Percentiles rank a stretch among this genome's conserved stretches.
These are phyloP conservation scores for Rhimphoctona megacephalus DNA, from an alignment of 2,888 invertebrate genomes.

Conservation along the genomic window DNA sequence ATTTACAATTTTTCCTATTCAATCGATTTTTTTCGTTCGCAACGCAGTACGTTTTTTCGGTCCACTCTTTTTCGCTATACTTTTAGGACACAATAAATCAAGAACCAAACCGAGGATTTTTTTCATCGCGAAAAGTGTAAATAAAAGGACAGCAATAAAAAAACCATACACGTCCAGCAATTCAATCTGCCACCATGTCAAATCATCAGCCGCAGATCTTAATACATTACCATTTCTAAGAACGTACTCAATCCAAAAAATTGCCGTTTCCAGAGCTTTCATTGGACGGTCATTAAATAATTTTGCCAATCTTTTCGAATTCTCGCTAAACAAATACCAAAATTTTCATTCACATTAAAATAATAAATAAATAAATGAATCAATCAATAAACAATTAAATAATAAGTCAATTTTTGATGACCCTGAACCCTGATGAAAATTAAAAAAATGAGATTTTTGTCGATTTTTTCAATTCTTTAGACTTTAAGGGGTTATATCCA, in stretches of 20 bases:
- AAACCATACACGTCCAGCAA: constrained; percentile 78
- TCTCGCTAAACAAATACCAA: constrained; percentile 64
- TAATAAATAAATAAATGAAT: neutral
- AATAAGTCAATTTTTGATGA: no score
- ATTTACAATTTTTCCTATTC: neutral
- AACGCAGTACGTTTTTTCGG: neutral
- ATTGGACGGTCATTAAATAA: constrained; percentile 74
- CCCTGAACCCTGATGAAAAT: no score
- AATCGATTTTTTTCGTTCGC: neutral
- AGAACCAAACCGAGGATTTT: neutral
- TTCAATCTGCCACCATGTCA: constrained; percentile 77
- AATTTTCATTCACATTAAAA: neutral
- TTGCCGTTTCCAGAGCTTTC: constrained; percentile 71
- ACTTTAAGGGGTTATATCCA: no score
- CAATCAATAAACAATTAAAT: neutral
- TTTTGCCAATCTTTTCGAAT: constrained; percentile 66
- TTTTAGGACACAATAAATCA: neutral
- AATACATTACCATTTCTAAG: constrained; percentile 73
- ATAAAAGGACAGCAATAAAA: constrained; percentile 31
- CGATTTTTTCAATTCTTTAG: no score
- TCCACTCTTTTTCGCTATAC: neutral
- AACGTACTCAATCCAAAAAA: constrained; percentile 76
- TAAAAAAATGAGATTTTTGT: no score
- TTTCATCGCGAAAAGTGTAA: constrained; percentile 44
- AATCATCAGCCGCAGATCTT: constrained; percentile 76